Conservation (phyloP, 2,797 vertebrate species). For the Phataginus tetradactyla region DNA sequence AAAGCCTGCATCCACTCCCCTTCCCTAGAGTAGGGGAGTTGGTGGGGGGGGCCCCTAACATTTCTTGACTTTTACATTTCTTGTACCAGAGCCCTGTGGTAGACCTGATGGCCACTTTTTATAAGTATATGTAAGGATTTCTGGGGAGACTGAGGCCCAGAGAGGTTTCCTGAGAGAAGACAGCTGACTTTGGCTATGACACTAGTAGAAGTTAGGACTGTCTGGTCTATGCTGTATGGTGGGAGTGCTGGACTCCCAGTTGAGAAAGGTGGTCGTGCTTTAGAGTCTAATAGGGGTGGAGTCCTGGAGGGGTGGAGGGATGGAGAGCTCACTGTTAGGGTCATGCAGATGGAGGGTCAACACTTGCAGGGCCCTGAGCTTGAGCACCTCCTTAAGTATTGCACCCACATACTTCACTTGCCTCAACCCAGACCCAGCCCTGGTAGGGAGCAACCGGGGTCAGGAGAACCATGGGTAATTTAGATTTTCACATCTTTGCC, state of each 20-base stretch:
- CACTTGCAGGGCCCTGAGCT: background rate
- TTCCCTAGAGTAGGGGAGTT: background rate
- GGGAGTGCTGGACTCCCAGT: background rate
- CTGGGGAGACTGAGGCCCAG: background rate
- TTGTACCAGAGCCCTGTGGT: background rate
- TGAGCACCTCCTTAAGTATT: background rate
- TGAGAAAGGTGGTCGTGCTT: background rate
- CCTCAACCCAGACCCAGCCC: background rate
- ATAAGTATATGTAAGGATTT: background rate
- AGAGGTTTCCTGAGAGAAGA: background rate
- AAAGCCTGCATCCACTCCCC: background rate
- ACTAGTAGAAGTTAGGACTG: background rate
- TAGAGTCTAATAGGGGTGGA: background rate
- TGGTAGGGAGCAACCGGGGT: background rate
- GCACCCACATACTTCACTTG: background rate
- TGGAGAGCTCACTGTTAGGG: background rate
- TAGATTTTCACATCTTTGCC: background rate
- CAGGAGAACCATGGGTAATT: background rate
- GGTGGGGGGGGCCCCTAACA: background rate
- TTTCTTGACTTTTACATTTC: background rate
- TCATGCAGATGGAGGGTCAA: background rate
- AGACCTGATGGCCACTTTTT: background rate
- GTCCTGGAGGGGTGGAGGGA: too few species aligned
- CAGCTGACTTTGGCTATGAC: background rate
- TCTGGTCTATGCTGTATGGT: background rate